Evolutionary conservation across 2,113 vertebrate species (phyloP).

Genomic region (Recurvirostra avosetta): DNA sequence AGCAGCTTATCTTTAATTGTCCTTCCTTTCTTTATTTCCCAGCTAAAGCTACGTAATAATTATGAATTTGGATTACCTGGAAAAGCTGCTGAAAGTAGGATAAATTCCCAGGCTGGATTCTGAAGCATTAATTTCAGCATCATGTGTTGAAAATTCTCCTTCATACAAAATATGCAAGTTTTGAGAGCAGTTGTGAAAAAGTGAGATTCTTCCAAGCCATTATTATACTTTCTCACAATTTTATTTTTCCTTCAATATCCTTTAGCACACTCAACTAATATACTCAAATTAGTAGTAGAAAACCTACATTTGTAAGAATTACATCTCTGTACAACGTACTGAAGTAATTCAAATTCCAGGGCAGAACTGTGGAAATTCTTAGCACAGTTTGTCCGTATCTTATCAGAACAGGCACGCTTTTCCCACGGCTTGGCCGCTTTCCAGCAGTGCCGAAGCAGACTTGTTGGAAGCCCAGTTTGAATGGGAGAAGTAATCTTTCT

Average conservation of each 20-base stretch:
- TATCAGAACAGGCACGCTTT: conserved; percentile 55
- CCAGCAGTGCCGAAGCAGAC: not conserved
- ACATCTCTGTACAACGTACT: not conserved
- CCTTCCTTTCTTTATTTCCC: not conserved
- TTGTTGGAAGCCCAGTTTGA: not conserved
- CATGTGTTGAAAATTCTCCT: not conserved
- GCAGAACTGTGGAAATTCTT: conserved; percentile 22
- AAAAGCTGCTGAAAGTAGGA: not conserved
- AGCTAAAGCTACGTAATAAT: not conserved
- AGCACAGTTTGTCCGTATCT: conserved; percentile 24
- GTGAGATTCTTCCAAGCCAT: not conserved
- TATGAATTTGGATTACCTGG: not conserved
- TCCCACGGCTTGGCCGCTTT: not conserved
- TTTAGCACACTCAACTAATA: not conserved
- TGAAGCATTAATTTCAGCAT: not conserved
- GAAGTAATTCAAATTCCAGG: not conserved
- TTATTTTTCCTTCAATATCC: not conserved
- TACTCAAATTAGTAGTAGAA: not conserved
- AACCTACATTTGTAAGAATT: not conserved
- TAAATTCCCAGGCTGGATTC: not conserved
- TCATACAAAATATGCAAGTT: not conserved
- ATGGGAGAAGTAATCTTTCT: conserved; percentile 31
- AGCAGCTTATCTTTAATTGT: not conserved
- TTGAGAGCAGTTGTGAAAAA: not conserved
- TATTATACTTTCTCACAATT: not conserved